phyloP scores from a whole-genome alignment of 2,888 invertebrate species.

The Aleiodes testaceus region DNA sequence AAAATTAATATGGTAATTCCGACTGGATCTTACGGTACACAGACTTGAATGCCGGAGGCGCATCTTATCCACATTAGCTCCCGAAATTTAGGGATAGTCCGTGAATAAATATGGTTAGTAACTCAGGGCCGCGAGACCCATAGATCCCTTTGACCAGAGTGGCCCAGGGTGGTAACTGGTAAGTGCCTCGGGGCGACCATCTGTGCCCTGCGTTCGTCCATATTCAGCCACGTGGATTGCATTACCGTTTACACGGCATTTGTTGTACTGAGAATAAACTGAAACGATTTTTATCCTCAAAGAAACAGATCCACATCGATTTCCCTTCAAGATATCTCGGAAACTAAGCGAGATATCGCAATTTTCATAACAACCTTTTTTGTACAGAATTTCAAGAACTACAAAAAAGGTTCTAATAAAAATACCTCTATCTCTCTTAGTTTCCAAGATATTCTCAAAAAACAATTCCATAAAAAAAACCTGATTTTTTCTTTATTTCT shows the following conservation, averaged over 20 bases:
- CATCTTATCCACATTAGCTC: slow-evolving; percentile 38
- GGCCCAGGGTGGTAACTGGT: slow-evolving; percentile 67
- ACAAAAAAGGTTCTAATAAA: no score
- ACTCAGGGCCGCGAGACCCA: slow-evolving; percentile 60
- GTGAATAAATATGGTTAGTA: slow-evolving; percentile 72
- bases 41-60: not conserved
- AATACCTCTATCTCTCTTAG: no score
- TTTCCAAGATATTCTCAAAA: no score
- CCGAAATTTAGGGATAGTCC: slow-evolving; percentile 65
- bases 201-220: slow-evolving; percentile 67
- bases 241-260: slow-evolving; percentile 70
- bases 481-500: no score
- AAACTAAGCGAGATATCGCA: no score
- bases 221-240: slow-evolving; percentile 67
- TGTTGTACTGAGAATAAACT: slow-evolving; percentile 62
- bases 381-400: no score
- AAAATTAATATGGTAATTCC: not conserved
- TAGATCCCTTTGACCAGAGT: slow-evolving; percentile 69
- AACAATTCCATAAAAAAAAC: no score
- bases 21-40: not conserved
- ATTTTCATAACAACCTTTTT: no score
- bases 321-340: no score
- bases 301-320: no score
- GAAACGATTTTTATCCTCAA: not conserved
- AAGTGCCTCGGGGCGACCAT: slow-evolving; percentile 72